phyloP scores from a whole-genome alignment of 2,888 invertebrate genomes.

The Pemphredon lugubris region DNA sequence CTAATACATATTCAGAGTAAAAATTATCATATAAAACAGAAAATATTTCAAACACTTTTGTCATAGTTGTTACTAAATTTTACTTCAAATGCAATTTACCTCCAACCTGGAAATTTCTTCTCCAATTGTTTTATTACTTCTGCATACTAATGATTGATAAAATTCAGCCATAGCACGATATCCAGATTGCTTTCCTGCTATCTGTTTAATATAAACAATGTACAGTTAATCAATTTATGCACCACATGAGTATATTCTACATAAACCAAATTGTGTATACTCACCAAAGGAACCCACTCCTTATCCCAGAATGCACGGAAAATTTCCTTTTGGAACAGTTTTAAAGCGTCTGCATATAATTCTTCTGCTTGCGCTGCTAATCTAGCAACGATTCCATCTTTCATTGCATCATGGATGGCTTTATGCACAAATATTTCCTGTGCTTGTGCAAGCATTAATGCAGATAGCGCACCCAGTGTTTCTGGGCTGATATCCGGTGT shows the following conservation, averaged over 20 bases:
- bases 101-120: constrained; percentile 94
- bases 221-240: not conserved
- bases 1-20: constrained; percentile 76
- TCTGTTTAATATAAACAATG: constrained; percentile 80
- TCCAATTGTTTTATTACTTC: constrained; percentile 89
- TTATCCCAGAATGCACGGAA: constrained; percentile 94
- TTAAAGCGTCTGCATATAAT: constrained; percentile 94
- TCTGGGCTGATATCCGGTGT: constrained; percentile 98
- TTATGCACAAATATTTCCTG: constrained; percentile 98
- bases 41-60: not conserved
- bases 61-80: not conserved
- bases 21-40: not conserved
- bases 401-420: constrained; percentile 96
- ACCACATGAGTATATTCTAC: not conserved
- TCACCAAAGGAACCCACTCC: constrained; percentile 90
- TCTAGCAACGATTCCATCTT: constrained; percentile 95
- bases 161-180: constrained; percentile 95
- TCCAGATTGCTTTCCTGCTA: constrained; percentile 92
- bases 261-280: constrained; percentile 43
- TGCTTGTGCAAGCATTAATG: constrained; percentile 98
- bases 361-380: constrained; percentile 96
- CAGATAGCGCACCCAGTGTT: constrained; percentile 91
- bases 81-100: constrained; percentile 76
- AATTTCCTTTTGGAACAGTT: constrained; percentile 92
- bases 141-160: constrained; percentile 93